phyloP scores from a whole-genome alignment of 2,113 vertebrate genomes.

The Lophochroa leadbeateri region DNA sequence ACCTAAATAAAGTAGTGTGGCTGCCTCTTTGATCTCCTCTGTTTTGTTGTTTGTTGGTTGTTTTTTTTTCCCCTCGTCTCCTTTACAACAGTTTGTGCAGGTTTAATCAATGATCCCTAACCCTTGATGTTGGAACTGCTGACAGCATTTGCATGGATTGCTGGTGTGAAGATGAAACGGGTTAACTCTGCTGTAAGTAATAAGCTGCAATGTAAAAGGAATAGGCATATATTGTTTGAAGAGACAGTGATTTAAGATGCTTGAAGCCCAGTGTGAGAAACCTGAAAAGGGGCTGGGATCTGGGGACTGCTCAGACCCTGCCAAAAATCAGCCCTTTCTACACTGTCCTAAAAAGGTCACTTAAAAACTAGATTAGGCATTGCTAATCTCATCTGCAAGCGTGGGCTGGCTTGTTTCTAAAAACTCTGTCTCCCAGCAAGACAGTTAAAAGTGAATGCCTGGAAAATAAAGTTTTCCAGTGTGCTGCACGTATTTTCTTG shows the following conservation, averaged over 20 bases:
- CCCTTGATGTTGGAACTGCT: background rate
- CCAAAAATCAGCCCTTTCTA: background rate
- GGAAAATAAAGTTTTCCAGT: background rate
- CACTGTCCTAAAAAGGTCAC: background rate
- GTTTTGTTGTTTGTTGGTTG: background rate
- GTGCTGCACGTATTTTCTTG: background rate
- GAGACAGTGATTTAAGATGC: background rate
- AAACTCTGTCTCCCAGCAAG: background rate
- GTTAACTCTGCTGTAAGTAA: background rate
- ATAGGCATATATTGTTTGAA: background rate
- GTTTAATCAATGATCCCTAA: background rate
- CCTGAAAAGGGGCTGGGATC: background rate
- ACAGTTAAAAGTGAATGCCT: background rate
- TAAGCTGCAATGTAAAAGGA: background rate
- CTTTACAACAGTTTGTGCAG: background rate
- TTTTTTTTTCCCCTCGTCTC: background rate
- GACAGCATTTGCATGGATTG: background rate
- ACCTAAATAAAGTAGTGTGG: background rate
- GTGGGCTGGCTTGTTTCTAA: background rate
- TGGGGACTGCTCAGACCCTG: background rate
- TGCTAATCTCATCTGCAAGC: background rate
- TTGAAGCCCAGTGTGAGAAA: background rate
- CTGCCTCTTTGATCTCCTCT: background rate
- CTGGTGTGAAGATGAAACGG: background rate
- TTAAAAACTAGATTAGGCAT: background rate